phyloP scores from a whole-genome alignment of 2,113 vertebrate species.

The Lota lota region DNA sequence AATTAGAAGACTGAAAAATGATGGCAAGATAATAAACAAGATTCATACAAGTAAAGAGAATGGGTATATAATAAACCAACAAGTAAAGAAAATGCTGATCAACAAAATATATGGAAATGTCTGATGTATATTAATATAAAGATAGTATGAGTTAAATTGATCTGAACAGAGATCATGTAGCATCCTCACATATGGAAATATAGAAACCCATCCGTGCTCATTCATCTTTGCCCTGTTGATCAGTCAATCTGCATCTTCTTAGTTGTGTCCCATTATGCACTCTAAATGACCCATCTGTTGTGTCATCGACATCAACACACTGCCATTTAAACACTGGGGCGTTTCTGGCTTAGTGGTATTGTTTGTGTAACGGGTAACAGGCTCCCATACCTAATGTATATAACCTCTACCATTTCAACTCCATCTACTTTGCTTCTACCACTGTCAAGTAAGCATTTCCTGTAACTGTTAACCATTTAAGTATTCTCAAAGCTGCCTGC shows the following conservation, averaged over 20 bases:
- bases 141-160: no score
- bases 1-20: no score
- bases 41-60: no score
- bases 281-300: constrained; percentile 1
- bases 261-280: not conserved
- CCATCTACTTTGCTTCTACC: constrained; percentile 12
- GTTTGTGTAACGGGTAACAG: no score
- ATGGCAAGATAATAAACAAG: no score
- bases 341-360: not conserved
- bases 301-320: constrained; percentile 4
- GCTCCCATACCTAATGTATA: no score
- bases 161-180: no score
- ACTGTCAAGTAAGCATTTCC: constrained; percentile 22
- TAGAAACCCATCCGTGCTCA: constrained; percentile 15
- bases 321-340: not conserved
- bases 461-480: constrained; percentile 39
- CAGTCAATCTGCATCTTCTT: not conserved
- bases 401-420: constrained; percentile 17
- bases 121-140: no score
- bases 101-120: no score
- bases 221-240: constrained; percentile 18
- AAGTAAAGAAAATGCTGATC: no score
- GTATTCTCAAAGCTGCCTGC: constrained; percentile 37
- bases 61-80: no score
- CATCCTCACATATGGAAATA: constrained; percentile 36